Evolutionary conservation across 2,888 invertebrate genomes (phyloP), one percentile per base, ranked within the genome.

Genomic region (Stenolophus ochropezus): DNA sequence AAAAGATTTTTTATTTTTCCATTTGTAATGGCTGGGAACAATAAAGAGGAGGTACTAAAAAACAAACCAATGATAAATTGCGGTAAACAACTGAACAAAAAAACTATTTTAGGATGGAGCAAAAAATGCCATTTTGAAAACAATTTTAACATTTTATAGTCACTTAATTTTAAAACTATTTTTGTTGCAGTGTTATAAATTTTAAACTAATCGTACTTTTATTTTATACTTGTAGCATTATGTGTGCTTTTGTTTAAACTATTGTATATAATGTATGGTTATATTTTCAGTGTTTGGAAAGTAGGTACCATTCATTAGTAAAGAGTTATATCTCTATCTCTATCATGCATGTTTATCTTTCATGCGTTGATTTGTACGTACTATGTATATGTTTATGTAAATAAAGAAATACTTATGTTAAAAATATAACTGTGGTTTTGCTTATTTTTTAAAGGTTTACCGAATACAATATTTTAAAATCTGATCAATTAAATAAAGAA

Each of bases 331-430:
- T 20, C 18, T 56, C 20, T 21, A 56, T 20, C 21, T 56, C 18
- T 20, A 23, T 58, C 14, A 61, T 27, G 61, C 23, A 61, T 61
- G 61, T 25, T 61, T 2, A 2, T 61, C 23, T 23, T n/a, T 23
- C 61, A 61, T 61, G n/a, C 71, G 33, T 78, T 78, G 20, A 53
- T 65, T 78, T 78, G 51, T 78, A 78, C 78, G 49, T 78, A 61
- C 47, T 25, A 61, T 65, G 65, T 65, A 61, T 78, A 61, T 78
- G 78, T 78, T 78, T 78, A 21, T 78, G 78, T 78, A 78, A 78
- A 78, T 78, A 78, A 78, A 75, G 21, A 65, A 61, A 61, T 61
- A 61, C 23, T n/a, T 61, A 77, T 78, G 49, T 65, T 61, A 61
- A 23, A 61, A 51, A 5, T 51, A 42, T 42, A 11, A 3, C n/a